Evolutionary conservation across 2,888 invertebrate species (phyloP), one percentile per base, ranked within the genome.

Genomic region (Leucophenga montana): DNA sequence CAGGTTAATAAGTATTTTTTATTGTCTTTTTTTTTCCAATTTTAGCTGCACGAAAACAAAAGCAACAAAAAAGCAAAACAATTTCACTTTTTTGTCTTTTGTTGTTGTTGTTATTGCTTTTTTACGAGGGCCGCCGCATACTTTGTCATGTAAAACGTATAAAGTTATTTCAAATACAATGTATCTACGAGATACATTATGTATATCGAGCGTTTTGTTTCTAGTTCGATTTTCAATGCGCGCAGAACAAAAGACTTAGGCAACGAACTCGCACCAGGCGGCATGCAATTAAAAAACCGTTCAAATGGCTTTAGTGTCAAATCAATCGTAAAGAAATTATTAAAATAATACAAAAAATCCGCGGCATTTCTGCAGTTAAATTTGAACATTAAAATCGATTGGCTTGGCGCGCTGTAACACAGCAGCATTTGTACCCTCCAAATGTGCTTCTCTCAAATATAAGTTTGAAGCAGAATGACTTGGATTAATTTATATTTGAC

Each of bases 291-390:
- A 85, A 84, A 82, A 73, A 78, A 82, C 85, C 81, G 81, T 81
- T 81, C 73, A 73, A 70, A 81, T 82, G 76, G 71, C 71, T 83
- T 71, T 78, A 84, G 85, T 82, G 81, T 82, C 85, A 82, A 82
- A 85, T 78, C 85, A 85, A 85, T 82, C 84, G 84, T 82, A 82
- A 82, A 80, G 82, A 83, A 80, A 85, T 82, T 85, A 82, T 81
- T 76, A 46, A 75, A 50, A 74, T 75, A 67, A 44, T 59, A 64
- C 31, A 53, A 74, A 73, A 75, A 48, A 11, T 50, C 50, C 5
- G 50, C 50, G n/a, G 16, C 50, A 16, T 1, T 18, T n/a, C 27
- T 27, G 27, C 27, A 4, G 3, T 76, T 75, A 78, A 83, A 79
- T 81, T 73, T 73, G 44, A 50, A 57, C 56, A 3, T 27, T 27